Conservation (phyloP, 1,140 invertebrate genomes). For the Hetaerina americana region DNA sequence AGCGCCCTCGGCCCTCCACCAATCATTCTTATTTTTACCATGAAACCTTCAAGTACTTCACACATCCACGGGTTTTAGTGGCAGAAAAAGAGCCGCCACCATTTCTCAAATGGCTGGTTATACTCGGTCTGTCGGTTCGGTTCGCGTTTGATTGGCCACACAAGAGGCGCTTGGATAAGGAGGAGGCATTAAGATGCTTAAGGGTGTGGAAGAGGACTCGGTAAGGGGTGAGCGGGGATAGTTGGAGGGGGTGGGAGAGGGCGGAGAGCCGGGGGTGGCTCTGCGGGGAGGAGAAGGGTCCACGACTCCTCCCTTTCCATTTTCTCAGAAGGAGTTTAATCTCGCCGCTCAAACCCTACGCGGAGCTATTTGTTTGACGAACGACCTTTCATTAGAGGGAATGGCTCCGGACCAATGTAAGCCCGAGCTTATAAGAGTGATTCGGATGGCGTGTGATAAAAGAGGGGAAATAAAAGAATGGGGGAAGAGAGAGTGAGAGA, state of each 20-base stretch:
- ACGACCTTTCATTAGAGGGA: background rate
- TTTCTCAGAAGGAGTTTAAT: background rate
- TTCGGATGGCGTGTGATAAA: background rate
- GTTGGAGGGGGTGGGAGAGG: background rate
- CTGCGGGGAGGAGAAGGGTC: too few relatives aligned
- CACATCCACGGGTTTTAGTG: too few relatives aligned
- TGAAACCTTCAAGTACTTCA: too few relatives aligned
- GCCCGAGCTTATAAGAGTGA: background rate
- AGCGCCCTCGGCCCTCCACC: too few relatives aligned
- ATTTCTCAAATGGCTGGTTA: too few relatives aligned
- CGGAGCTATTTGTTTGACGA: background rate
- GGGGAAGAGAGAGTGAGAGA: background rate
- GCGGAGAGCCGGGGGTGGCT: background rate
- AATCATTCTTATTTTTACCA: too few relatives aligned
- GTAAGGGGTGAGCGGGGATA: background rate
- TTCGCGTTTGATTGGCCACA: too few relatives aligned
- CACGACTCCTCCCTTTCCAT: background rate
- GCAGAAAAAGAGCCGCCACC: too few relatives aligned
- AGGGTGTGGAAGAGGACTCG: too few relatives aligned
- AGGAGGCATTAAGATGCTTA: too few relatives aligned
- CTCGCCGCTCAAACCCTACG: background rate
- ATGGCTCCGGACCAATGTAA: background rate
- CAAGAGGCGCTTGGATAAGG: too few relatives aligned
- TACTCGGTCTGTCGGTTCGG: too few relatives aligned
- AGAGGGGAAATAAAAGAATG: background rate